A percentile compares a stretch with the other conserved stretches of the same genome.
Evolutionary conservation across 2,888 invertebrate species (phyloP).

Genomic region (Phrixothrix hirtus): DNA sequence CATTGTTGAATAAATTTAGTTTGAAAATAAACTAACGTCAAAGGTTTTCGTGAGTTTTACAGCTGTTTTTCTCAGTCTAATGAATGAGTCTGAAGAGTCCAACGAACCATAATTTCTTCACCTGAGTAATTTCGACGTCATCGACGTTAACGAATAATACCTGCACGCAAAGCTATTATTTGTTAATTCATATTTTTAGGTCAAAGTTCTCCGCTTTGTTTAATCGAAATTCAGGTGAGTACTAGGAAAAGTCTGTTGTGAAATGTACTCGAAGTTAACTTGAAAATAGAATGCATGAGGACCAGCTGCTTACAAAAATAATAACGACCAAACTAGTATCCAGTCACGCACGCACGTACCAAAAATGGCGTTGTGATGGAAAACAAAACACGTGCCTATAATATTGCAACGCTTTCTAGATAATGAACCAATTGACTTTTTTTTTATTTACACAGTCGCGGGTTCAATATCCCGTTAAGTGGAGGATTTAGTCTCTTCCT

Average conservation of each 20-base stretch:
- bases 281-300: not conserved
- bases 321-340: slow-evolving; percentile 4
- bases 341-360: slow-evolving; percentile 17
- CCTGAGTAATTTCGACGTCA: slow-evolving; percentile 15
- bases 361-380: slow-evolving; percentile 10
- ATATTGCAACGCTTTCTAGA: slow-evolving; percentile 42
- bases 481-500: slow-evolving; percentile 18
- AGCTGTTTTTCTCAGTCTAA: no score
- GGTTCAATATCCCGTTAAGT: slow-evolving; percentile 41
- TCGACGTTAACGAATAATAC: slow-evolving; percentile 2
- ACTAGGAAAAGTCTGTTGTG: not conserved
- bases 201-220: slow-evolving; percentile 17
- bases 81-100: not conserved
- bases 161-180: slow-evolving; percentile 12
- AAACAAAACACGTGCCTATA: slow-evolving; percentile 20
- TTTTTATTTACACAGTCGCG: slow-evolving; percentile 40
- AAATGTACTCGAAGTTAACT: not conserved
- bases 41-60: no score
- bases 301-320: slow-evolving; percentile 7
- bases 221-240: not conserved
- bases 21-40: no score
- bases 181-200: slow-evolving; percentile 16
- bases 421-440: slow-evolving; percentile 45
- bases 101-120: slow-evolving; percentile 10
- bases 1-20: no score